phyloP scores from a whole-genome alignment of 2,113 vertebrate genomes.

The Grammomys dolichurus region DNA sequence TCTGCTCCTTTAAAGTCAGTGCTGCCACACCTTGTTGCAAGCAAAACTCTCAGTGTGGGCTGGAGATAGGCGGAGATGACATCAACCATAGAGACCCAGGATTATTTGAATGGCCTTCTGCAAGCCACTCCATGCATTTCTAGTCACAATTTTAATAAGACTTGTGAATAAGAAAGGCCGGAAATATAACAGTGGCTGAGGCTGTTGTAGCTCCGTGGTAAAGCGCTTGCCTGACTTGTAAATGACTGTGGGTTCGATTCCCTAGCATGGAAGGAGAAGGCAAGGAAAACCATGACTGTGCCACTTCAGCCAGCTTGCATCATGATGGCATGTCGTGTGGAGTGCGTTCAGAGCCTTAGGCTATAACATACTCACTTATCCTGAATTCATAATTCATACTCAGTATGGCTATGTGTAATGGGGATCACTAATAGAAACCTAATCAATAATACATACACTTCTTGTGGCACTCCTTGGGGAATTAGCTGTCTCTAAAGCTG shows the following conservation, averaged over 20 bases:
- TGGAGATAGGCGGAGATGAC: neutral
- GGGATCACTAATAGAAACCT: conserved; percentile 27
- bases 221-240: neutral
- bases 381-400: conserved; percentile 38
- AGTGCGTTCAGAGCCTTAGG: neutral
- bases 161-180: neutral
- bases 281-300: neutral
- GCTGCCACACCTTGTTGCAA: neutral
- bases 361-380: neutral
- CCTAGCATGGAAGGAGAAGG: too few relatives aligned
- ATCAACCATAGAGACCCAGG: neutral
- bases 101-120: conserved; percentile 19
- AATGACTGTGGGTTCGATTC: neutral
- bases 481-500: conserved; percentile 11
- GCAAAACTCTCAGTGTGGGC: neutral
- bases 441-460: conserved; percentile 18
- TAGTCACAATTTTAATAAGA: neutral
- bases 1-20: neutral
- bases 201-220: neutral
- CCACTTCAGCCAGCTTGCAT: neutral
- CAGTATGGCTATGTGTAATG: neutral
- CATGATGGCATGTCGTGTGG: neutral
- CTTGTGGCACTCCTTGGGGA: conserved; percentile 23
- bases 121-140: neutral
- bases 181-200: neutral